These are phyloP conservation scores for Formicarius rufipectus DNA, from an alignment of 2,113 vertebrate genomes.

Conservation along the genomic window DNA sequence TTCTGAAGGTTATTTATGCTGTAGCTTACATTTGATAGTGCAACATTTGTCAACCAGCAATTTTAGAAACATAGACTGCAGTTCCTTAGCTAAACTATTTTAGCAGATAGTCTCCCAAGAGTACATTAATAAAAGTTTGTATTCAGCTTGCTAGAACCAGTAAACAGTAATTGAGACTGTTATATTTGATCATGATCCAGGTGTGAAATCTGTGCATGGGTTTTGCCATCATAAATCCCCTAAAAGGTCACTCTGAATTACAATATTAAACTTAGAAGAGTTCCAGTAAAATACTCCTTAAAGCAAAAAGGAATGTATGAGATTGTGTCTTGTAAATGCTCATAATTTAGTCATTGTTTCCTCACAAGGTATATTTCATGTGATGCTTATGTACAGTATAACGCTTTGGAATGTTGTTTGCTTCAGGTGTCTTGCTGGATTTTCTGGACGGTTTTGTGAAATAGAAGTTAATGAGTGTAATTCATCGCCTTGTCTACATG, in stretches of 20 bases:
- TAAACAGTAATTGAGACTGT: not conserved
- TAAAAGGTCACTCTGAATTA: not conserved
- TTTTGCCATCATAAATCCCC: not conserved
- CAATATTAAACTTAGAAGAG: not conserved
- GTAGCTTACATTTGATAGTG: not conserved
- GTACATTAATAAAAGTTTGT: not conserved
- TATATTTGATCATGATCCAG: not conserved
- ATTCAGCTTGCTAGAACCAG: not conserved
- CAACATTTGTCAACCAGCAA: not conserved
- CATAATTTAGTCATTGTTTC: not conserved
- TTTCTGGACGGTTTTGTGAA: constrained; percentile 71
- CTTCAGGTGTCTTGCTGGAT: constrained; percentile 67
- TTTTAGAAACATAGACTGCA: not conserved
- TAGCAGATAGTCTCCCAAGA: not conserved
- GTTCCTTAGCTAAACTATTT: not conserved
- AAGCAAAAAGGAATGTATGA: not conserved
- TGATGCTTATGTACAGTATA: not conserved
- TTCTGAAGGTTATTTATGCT: not conserved
- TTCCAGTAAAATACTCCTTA: not conserved
- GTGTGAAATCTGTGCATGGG: not conserved
- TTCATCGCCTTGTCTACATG: constrained; percentile 82
- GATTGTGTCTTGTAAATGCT: not conserved
- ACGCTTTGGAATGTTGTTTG: not conserved
- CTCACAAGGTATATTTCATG: not conserved
- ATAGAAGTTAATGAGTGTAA: constrained; percentile 80